Conservation (phyloP, 2,888 invertebrate genomes). For the Oscheius sp. region DNA sequence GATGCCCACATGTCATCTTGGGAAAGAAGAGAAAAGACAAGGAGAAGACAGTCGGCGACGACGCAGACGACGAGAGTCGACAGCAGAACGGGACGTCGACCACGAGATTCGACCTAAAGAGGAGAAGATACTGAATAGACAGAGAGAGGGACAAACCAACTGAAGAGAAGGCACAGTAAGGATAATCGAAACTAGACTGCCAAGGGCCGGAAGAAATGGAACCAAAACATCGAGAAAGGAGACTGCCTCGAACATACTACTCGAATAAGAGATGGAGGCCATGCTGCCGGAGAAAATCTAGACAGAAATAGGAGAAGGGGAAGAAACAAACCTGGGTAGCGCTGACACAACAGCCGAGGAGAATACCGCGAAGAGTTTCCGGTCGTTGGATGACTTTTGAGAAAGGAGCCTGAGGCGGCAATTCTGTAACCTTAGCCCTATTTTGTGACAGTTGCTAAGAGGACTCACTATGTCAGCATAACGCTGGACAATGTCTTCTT, state of each 20-base stretch:
- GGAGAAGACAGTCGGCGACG: constrained; percentile 55
- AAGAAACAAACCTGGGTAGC: constrained; percentile 50
- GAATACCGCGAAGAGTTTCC: constrained; percentile 51
- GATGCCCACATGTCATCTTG: constrained; percentile 58
- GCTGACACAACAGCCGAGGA: constrained; percentile 65
- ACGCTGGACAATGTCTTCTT: constrained; percentile 59
- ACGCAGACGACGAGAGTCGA: constrained; percentile 64
- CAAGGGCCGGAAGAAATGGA: constrained; percentile 65
- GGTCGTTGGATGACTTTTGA: constrained; percentile 46
- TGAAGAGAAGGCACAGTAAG: constrained; percentile 66
- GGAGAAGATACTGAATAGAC: no score
- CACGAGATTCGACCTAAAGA: constrained; percentile 62
- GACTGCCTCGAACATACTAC: constrained; percentile 67
- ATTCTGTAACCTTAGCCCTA: constrained; percentile 28
- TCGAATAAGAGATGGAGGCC: constrained; percentile 67
- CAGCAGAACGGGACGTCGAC: constrained; percentile 63
- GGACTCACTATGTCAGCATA: constrained; percentile 61
- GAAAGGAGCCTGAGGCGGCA: constrained; percentile 59
- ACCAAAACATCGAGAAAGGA: constrained; percentile 61
- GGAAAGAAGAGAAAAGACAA: constrained; percentile 61
- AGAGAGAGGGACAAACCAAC: constrained; percentile 46
- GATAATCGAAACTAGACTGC: constrained; percentile 63
- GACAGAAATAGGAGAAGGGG: background rate
- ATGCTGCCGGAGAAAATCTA: constrained; percentile 67
- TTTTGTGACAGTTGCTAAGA: constrained; percentile 40